These are phyloP conservation scores for Lochmaea capreae DNA, from an alignment of 2,888 invertebrate species.

Conservation along the genomic window DNA sequence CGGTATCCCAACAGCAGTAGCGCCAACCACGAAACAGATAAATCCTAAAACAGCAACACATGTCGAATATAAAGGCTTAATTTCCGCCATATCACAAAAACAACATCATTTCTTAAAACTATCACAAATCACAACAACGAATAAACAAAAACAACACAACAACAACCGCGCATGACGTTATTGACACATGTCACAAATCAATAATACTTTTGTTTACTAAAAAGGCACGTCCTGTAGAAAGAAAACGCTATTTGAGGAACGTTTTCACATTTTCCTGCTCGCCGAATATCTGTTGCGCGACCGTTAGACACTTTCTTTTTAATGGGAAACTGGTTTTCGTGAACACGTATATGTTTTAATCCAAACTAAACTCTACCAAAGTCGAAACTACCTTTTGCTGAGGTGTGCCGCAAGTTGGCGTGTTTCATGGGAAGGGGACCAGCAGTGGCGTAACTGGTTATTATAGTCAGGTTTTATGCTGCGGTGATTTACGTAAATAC, in stretches of 20 bases:
- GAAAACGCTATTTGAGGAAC: slow-evolving; percentile 37
- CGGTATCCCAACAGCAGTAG: slow-evolving; percentile 85
- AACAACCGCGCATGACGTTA: slow-evolving; percentile 47
- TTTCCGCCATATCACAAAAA: slow-evolving; percentile 68
- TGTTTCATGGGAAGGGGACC: slow-evolving; percentile 50
- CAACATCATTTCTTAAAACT: slow-evolving; percentile 49
- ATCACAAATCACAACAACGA: slow-evolving; percentile 39
- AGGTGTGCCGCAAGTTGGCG: slow-evolving; percentile 54
- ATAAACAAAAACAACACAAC: slow-evolving; percentile 41
- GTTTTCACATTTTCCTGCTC: slow-evolving; percentile 47
- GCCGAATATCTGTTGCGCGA: slow-evolving; percentile 21
- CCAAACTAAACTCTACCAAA: slow-evolving; percentile 53
- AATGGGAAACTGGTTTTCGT: slow-evolving; percentile 28
- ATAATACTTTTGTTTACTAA: slow-evolving; percentile 53
- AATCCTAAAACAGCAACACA: slow-evolving; percentile 79
- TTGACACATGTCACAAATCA: slow-evolving; percentile 53
- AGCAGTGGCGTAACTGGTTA: slow-evolving; percentile 37
- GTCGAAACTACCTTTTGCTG: slow-evolving; percentile 55
- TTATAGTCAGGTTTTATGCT: not conserved
- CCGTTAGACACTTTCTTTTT: slow-evolving; percentile 37
- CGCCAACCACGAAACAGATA: slow-evolving; percentile 83
- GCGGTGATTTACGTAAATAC: slow-evolving; percentile 9
- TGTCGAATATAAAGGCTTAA: slow-evolving; percentile 76
- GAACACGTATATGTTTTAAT: slow-evolving; percentile 50
- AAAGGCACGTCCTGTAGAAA: slow-evolving; percentile 43